Base-by-base conservation (phyloP, 2,888 invertebrate genomes). In the Caenorhabditis parvicauda region DNA sequence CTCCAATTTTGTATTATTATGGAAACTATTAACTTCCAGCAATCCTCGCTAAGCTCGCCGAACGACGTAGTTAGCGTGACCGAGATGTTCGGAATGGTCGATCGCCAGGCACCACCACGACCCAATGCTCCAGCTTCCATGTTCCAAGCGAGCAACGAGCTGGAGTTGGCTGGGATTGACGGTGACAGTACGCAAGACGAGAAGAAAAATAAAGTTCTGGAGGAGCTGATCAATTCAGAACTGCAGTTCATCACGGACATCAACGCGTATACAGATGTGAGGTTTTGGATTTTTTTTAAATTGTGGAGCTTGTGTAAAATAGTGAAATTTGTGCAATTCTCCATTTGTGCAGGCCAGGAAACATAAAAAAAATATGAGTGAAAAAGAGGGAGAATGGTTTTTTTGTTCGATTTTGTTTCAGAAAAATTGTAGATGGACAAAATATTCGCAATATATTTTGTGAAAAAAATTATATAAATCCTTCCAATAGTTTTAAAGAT, bases 181-280 rank as follows among this genome's bases (percentile, higher is more conserved):
- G 56, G 61, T 27, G 53, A 49, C 0, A 24, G 47, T 4, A 41
- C 47, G 19, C 42, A 62, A 48, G 57, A 62, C 6, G 62, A 62
- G 19, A 62, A 62, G 22, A 28, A 54, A 38, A 29, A 37, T 5
- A 46, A 50, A 32, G 50, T 64, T 47, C 24, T 66, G 2, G 69
- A 69, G 42, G 69, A 69, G 21, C 55, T 69, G 21, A 59, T 69
- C 12, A 62, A 45, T 37, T 61, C 66, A 1, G 69, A 69, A 42
- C 27, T 66, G 14, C 66, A 66, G 53, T 69, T 64, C 44, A 64
- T 69, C 12, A 59, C 59, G 3, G 69, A 69, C 37, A 57, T 69
- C 14, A 65, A 61, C 37, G 29, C 58, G 2, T 68, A 61, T 44
- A 56, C 59, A 3, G 68, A 68, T 42, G 67, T 63, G 4, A 27